phyloP scores from a whole-genome alignment of 2,888 invertebrate species.

The Melieria crassipennis region DNA sequence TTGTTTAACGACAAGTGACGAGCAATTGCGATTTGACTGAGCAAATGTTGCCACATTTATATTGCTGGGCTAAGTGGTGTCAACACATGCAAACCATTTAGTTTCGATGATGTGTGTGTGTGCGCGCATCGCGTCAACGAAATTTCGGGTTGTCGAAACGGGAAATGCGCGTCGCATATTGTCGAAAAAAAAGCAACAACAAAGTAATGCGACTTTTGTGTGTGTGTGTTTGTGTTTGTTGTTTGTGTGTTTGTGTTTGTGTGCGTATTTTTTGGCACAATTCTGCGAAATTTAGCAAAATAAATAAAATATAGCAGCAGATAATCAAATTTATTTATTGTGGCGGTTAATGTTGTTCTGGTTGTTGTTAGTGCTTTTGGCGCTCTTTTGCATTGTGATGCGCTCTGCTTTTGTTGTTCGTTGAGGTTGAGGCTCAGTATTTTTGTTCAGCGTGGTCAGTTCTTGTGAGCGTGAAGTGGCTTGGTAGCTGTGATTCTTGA shows the following conservation, averaged over 20 bases:
- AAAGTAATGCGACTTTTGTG: slow-evolving; percentile 16
- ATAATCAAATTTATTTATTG: slow-evolving; percentile 22
- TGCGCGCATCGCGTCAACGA: not conserved
- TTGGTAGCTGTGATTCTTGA: not conserved
- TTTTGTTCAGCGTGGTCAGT: slow-evolving; percentile 25
- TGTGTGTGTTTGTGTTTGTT: not conserved
- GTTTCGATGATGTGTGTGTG: not conserved
- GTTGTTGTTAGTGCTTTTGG: not conserved
- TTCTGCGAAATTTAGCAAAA: slow-evolving; percentile 23
- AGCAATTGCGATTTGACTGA: not conserved
- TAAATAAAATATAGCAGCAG: not conserved
- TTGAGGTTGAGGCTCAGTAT: not conserved
- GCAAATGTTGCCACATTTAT: slow-evolving; percentile 15
- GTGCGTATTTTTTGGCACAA: slow-evolving; percentile 14
- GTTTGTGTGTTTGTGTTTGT: slow-evolving; percentile 3
- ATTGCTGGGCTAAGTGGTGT: slow-evolving; percentile 11
- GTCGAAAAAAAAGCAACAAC: slow-evolving; percentile 7
- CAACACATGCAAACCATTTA: not conserved
- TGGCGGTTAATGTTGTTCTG: not conserved
- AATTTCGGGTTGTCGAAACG: slow-evolving; percentile 23
- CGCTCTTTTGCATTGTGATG: not conserved
- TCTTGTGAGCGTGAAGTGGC: not conserved
- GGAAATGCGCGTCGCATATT: slow-evolving; percentile 29
- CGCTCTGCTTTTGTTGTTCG: too few species aligned
- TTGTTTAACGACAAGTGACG: too few species aligned